phyloP scores from a whole-genome alignment of 2,113 vertebrate species.

The Hyperoodon ampullatus region DNA sequence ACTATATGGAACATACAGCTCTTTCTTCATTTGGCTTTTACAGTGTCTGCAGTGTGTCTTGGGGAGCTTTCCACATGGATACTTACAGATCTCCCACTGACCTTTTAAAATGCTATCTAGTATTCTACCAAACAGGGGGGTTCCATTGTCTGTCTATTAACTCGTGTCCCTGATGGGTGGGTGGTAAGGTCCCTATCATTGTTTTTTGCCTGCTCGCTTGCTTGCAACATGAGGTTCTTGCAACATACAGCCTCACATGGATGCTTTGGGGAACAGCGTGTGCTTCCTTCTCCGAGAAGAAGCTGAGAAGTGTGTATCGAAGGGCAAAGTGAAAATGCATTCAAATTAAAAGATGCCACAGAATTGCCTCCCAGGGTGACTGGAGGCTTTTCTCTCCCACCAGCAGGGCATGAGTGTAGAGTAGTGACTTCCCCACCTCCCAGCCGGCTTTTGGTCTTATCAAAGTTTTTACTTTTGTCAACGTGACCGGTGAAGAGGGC shows the following conservation, averaged over 20 bases:
- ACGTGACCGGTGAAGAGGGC: neutral
- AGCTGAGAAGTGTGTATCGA: rapidly evolving
- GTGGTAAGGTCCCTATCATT: rapidly evolving
- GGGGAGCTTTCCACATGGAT: neutral
- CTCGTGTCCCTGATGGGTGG: neutral
- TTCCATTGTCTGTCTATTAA: neutral
- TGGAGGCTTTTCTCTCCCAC: neutral
- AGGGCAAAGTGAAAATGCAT: neutral
- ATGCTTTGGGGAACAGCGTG: neutral
- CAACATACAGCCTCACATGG: rapidly evolving
- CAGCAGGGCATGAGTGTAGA: neutral
- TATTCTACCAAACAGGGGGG: no score
- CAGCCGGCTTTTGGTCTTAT: slow-evolving; percentile 59
- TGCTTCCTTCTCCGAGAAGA: neutral
- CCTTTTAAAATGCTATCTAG: neutral
- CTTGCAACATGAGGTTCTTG: neutral
- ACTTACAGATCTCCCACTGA: no score
- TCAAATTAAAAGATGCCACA: neutral
- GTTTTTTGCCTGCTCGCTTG: neutral
- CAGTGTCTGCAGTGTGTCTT: neutral
- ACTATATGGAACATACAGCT: rapidly evolving
- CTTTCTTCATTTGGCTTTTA: neutral
- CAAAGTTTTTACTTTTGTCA: slow-evolving; percentile 58
- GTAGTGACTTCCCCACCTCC: slow-evolving; percentile 41
- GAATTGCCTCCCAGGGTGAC: neutral